Evolutionary conservation across 2,888 invertebrate species (phyloP).

Genomic region (Lysandra bellargus): DNA sequence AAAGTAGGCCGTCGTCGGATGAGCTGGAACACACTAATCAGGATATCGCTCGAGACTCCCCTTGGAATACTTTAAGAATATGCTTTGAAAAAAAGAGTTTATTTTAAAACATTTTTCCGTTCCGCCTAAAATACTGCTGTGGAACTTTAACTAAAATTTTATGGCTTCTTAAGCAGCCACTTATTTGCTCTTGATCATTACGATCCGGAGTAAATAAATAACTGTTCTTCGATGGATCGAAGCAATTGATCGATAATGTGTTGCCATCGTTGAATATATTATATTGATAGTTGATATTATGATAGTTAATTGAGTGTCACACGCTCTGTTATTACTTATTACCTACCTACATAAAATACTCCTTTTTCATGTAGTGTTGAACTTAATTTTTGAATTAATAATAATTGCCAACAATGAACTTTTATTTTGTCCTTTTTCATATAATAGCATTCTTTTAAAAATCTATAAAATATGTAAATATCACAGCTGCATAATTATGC

Average conservation of each 20-base stretch:
- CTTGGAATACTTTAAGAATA: constrained; percentile 18
- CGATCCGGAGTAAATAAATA: no score
- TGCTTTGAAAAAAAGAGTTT: background rate
- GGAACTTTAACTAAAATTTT: background rate
- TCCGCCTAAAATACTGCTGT: background rate
- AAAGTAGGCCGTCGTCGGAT: constrained; percentile 61
- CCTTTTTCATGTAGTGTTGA: no score
- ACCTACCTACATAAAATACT: no score
- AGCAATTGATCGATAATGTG: no score
- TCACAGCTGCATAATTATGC: background rate
- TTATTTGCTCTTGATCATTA: background rate
- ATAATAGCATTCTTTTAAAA: background rate
- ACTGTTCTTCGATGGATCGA: no score
- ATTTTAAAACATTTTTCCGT: background rate
- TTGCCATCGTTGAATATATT: no score
- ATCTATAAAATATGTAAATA: background rate
- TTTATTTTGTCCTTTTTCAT: no score
- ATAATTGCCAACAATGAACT: no score
- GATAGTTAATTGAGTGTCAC: no score
- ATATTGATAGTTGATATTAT: no score
- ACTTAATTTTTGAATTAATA: no score
- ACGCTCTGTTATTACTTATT: no score
- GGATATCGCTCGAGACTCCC: constrained; percentile 20
- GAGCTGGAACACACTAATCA: constrained; percentile 38
- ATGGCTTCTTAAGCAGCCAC: background rate